These are phyloP conservation scores for Spodoptera picta DNA, from an alignment of 2,888 invertebrate genomes.

Conservation along the genomic window DNA sequence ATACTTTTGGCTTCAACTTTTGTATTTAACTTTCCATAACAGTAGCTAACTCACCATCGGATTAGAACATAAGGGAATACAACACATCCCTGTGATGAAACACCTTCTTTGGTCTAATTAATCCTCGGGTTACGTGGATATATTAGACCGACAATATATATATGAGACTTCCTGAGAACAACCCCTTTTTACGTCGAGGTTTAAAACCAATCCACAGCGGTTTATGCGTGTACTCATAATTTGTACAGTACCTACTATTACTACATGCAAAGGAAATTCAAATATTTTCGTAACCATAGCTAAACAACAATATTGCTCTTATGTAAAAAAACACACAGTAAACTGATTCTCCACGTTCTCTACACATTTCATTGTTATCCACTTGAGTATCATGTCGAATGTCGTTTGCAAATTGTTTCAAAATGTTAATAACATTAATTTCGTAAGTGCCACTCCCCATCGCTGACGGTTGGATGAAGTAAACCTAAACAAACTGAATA, in stretches of 20 bases:
- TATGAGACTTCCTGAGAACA: too few species aligned
- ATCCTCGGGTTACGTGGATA: too few species aligned
- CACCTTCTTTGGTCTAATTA: too few species aligned
- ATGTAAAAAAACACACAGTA: conserved; percentile 20
- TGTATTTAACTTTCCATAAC: not conserved
- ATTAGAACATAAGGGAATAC: too few species aligned
- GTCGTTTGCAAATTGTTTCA: conserved; percentile 39
- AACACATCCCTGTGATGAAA: too few species aligned
- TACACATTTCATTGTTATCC: conserved; percentile 40
- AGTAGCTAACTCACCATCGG: too few species aligned
- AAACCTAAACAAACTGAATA: conserved; percentile 63
- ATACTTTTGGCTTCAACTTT: not conserved
- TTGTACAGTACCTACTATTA: not conserved
- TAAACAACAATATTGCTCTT: conserved; percentile 16
- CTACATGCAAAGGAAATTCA: conserved; percentile 7
- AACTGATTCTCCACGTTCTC: conserved; percentile 33
- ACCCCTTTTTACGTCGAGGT: too few species aligned
- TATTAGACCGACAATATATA: too few species aligned
- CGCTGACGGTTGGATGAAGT: conserved; percentile 53
- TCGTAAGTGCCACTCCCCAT: conserved; percentile 48
- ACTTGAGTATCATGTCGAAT: conserved; percentile 41
- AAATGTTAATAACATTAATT: conserved; percentile 41
- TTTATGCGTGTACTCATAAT: too few species aligned
- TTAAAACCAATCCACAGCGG: too few species aligned
- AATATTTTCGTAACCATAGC: conserved; percentile 1